phyloP scores from a whole-genome alignment of 2,113 vertebrate species.

The Alces alces region DNA sequence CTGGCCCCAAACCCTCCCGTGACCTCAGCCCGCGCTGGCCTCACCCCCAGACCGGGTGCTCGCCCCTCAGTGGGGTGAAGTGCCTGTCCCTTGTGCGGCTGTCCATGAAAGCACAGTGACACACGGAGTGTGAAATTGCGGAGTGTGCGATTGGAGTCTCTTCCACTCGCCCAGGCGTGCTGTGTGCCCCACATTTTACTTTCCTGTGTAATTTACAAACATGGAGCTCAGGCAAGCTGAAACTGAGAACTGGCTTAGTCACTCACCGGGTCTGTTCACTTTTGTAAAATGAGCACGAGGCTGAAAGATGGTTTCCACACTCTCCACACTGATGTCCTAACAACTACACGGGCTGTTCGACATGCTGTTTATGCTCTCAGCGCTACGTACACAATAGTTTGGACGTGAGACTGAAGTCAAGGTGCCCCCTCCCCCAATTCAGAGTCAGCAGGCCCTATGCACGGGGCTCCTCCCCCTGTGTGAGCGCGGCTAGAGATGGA shows the following conservation, averaged over 20 bases:
- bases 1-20: neutral
- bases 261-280: neutral
- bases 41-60: neutral
- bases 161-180: neutral
- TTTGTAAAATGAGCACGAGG: neutral
- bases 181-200: neutral
- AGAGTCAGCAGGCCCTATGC: neutral
- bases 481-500: neutral
- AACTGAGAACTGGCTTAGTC: neutral
- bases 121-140: too few species aligned
- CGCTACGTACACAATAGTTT: neutral
- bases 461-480: too few species aligned
- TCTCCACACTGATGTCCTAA: neutral
- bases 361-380: rapidly evolving
- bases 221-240: neutral
- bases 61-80: neutral
- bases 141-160: neutral
- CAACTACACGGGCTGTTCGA: neutral
- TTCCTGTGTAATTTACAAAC: neutral
- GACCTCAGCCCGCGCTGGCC: neutral
- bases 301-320: neutral
- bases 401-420: neutral
- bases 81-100: neutral
- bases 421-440: neutral
- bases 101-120: too few species aligned